Evolutionary conservation across 2,888 invertebrate genomes (phyloP), one percentile per base, ranked within the genome.

Genomic region (Zygaena filipendulae): DNA sequence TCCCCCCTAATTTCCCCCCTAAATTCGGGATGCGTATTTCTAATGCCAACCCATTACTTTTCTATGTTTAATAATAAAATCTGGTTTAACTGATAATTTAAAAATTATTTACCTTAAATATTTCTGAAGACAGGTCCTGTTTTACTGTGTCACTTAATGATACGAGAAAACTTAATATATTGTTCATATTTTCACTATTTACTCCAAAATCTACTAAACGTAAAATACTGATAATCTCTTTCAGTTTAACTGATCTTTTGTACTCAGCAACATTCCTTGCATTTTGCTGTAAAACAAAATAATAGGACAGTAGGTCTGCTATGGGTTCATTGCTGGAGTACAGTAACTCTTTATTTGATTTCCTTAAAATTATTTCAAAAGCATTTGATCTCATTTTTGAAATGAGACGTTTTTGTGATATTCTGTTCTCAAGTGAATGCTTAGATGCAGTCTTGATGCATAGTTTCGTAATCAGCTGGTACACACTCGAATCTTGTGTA

Each of bases 321-420:
- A 68, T 47, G 1, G 80, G 77, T 30, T 74, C 68, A 19, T 52
- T 51, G 19, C 43, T 47, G 4, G 37, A 35, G 2, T 36, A 38
- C 2, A 58, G 45, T 16, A 63, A 36, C 20, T 58, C 57, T 37
- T 53, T 45, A 1, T 45, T 25, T 6, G 64, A 53, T 42, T 69
- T 75, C 39, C 68, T 72, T 18, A 81, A 46, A 35, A 81, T 66
- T 11, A 80, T 63, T 44, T 75, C 79, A 32, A 67, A 81, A 0
- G 69, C 56, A 29, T 53, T 47, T 3, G 75, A 63, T 32, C 75
- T 56, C 70, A 79, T 68, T 52, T 67, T 68, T 3, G 48, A 43
- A 10, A 52, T 43, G 4, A 72, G 47, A 8, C 42, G 38, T 33
- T 57, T 71, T 29, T 59, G 63, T 19, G 71, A 59, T 35, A 68